Conservation (phyloP, 2,113 vertebrate genomes). For the Microcebus murinus region DNA sequence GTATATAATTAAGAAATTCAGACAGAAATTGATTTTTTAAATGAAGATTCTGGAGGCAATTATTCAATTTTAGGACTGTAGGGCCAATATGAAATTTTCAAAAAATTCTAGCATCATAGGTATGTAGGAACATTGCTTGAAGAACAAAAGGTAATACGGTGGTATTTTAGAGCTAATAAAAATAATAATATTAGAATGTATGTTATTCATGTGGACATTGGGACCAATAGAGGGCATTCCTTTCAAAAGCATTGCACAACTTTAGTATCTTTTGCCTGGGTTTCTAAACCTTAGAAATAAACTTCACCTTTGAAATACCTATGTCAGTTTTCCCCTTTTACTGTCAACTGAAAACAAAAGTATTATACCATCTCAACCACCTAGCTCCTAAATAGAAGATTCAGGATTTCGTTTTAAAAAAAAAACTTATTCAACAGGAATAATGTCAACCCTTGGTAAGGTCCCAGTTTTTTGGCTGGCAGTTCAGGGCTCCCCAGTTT, state of each 20-base stretch:
- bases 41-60: not conserved
- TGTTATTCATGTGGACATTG: not conserved
- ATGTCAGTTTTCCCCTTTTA: not conserved
- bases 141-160: not conserved
- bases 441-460: not conserved
- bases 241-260: not conserved
- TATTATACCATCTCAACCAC: not conserved
- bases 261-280: not conserved
- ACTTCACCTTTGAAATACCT: not conserved
- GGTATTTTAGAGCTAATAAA: not conserved
- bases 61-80: not conserved
- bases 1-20: not conserved
- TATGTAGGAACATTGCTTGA: not conserved
- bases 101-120: not conserved
- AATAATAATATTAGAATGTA: not conserved
- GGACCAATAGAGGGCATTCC: not conserved
- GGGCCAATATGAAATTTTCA: not conserved
- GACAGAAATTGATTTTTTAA: not conserved
- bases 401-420: not conserved
- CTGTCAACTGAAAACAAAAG: not conserved
- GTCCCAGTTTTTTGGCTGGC: not conserved
- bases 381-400: not conserved
- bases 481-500: not conserved
- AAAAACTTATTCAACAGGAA: not conserved
- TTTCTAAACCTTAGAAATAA: not conserved